These are phyloP conservation scores for Olivierus martensii DNA, from an alignment of 1,140 invertebrate genomes.

Conservation along the genomic window DNA sequence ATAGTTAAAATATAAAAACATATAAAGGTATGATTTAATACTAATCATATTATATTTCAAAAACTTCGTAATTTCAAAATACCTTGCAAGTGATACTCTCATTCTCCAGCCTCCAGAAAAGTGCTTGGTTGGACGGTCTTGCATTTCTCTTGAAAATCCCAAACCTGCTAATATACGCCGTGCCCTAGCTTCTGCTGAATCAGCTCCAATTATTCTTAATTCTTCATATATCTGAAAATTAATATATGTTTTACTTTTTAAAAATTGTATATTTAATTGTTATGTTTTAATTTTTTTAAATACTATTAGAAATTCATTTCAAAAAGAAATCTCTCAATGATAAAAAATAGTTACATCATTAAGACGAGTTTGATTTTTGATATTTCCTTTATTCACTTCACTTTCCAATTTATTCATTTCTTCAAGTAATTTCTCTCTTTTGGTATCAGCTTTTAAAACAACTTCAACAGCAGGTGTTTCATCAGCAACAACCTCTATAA, in stretches of 20 bases:
- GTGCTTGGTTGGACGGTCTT: conserved; percentile 81
- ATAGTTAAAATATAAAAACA: no score
- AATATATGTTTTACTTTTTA: no score
- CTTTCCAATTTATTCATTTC: conserved; percentile 69
- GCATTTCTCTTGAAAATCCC: conserved; percentile 89
- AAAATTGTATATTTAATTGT: no score
- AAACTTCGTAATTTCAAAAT: no score
- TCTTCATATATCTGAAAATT: conserved; percentile 81
- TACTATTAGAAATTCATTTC: no score
- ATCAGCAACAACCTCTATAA: conserved; percentile 78
- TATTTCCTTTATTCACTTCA: conserved; percentile 48
- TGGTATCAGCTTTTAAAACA: conserved; percentile 82
- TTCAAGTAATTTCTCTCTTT: conserved; percentile 61
- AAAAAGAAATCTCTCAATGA: no score
- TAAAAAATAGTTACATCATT: conserved; percentile 49
- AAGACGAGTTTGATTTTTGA: conserved; percentile 53
- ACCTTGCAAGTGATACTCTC: conserved; percentile 82
- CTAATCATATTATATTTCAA: no score
- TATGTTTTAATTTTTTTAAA: not conserved
- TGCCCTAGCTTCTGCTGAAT: conserved; percentile 90
- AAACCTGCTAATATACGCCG: conserved; percentile 91
- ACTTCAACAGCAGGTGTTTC: conserved; percentile 80
- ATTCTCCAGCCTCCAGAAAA: conserved; percentile 98
- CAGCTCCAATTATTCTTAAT: conserved; percentile 87
- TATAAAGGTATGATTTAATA: no score